Percentiles rank a stretch among this genome's conserved stretches.
Conservation (phyloP, 2,888 invertebrate genomes). For the Philonicus albiceps region DNA sequence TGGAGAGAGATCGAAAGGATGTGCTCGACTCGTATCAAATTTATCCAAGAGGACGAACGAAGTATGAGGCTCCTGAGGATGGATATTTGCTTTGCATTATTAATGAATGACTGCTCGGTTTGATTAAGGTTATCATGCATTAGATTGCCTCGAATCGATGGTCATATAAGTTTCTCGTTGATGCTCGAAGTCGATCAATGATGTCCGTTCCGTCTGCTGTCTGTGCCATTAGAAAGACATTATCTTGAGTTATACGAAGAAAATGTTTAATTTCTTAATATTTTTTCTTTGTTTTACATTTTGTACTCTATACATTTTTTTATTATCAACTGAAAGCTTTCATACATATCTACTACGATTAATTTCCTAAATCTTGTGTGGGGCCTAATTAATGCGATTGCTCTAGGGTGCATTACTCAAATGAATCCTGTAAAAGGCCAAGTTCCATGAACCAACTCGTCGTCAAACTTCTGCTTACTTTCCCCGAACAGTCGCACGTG, state of each 20-base stretch:
- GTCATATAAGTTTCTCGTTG: slow-evolving; percentile 14
- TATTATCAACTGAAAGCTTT: not conserved
- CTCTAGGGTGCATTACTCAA: not conserved
- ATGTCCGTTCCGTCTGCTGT: not conserved
- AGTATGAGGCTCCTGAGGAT: slow-evolving; percentile 39
- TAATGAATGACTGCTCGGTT: slow-evolving; percentile 48
- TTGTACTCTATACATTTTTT: no score
- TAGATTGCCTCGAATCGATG: slow-evolving; percentile 16
- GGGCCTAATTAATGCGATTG: not conserved
- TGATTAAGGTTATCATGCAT: slow-evolving; percentile 47
- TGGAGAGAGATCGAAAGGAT: not conserved
- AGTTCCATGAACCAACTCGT: not conserved
- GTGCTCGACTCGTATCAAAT: slow-evolving; percentile 30
- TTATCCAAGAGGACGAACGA: slow-evolving; percentile 28
- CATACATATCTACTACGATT: not conserved
- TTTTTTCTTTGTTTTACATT: no score
- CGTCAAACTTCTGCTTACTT: not conserved
- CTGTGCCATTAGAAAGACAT: not conserved
- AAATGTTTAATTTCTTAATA: not conserved
- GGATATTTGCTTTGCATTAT: slow-evolving; percentile 48
- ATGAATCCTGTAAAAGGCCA: not conserved
- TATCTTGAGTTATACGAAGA: not conserved
- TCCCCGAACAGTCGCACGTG: not conserved
- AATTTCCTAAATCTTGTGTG: not conserved
- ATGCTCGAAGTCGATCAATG: not conserved